A percentile compares a stretch with the other conserved stretches of the same genome.
Conservation (phyloP, 23 tunicate species). For the Styela plicata region DNA sequence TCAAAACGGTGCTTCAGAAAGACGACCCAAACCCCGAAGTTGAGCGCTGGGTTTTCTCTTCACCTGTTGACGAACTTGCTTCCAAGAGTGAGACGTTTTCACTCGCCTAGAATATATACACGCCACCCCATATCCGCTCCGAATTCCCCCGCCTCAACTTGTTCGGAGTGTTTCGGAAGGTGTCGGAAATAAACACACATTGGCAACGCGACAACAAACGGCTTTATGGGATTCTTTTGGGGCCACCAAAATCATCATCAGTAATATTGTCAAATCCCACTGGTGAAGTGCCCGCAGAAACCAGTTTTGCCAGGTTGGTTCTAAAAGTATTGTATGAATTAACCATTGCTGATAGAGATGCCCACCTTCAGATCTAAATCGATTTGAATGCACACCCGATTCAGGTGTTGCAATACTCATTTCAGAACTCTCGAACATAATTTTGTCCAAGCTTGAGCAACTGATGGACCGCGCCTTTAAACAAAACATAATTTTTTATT, state of each 20-base stretch:
- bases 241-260: not conserved
- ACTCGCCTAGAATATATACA: constrained; percentile 2
- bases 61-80: not conserved
- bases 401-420: no score
- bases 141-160: not conserved
- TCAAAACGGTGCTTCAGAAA: not conserved
- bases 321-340: no score
- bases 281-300: not conserved
- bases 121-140: not conserved
- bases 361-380: no score
- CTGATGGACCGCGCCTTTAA: no score
- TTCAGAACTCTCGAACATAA: no score
- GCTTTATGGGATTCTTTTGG: not conserved
- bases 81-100: not conserved
- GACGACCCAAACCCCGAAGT: not conserved
- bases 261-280: not conserved
- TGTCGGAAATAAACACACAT: constrained; percentile 14
- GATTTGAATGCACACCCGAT: no score
- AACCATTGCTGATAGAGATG: no score
- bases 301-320: not conserved
- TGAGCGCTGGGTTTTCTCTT: not conserved
- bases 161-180: constrained; percentile 26
- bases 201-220: not conserved
- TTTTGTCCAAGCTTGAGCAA: no score
- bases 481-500: no score